phyloP scores from a whole-genome alignment of 2,113 vertebrate species.

The Entelurus aequoreus region DNA sequence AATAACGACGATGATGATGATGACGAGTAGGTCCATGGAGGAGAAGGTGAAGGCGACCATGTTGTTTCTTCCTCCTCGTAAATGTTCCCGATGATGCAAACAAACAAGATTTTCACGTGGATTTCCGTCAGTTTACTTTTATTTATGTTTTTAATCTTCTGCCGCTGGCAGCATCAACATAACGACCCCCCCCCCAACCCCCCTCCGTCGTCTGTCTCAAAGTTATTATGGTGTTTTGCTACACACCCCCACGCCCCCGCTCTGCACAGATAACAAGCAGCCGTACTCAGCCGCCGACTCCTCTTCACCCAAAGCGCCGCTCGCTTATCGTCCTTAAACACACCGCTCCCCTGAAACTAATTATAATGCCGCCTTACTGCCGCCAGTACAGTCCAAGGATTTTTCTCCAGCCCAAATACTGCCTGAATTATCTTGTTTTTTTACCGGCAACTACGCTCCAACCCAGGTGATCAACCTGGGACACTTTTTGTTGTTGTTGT shows the following conservation, averaged over 20 bases:
- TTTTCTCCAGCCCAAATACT: conserved; percentile 4
- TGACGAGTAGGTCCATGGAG: conserved; percentile 14
- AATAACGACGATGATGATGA: conserved; percentile 31
- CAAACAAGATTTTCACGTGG: conserved; percentile 13
- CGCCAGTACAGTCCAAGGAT: conserved; percentile 10
- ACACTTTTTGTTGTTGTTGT: not conserved
- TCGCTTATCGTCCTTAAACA: conserved; percentile 63
- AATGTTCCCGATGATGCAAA: not conserved
- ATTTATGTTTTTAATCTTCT: not conserved
- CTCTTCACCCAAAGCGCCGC: conserved; percentile 38
- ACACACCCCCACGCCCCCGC: conserved; percentile 27
- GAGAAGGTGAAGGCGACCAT: not conserved
- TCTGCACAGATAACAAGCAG: conserved; percentile 9
- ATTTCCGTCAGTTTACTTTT: conserved; percentile 27
- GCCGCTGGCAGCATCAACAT: conserved; percentile 19
- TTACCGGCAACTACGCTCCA: not conserved
- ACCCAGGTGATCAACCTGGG: conserved; percentile 13
- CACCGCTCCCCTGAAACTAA: conserved; percentile 54
- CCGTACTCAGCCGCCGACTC: not conserved
- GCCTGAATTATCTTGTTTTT: conserved; percentile 14
- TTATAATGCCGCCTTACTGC: conserved; percentile 46
- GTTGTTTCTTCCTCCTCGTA: too few species aligned
- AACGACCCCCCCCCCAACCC: conserved; percentile 1
- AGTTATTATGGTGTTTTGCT: conserved; percentile 39
- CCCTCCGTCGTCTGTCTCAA: conserved; percentile 32